Base-by-base conservation (phyloP, 2,797 vertebrate species). In the Coendou prehensilis region DNA sequence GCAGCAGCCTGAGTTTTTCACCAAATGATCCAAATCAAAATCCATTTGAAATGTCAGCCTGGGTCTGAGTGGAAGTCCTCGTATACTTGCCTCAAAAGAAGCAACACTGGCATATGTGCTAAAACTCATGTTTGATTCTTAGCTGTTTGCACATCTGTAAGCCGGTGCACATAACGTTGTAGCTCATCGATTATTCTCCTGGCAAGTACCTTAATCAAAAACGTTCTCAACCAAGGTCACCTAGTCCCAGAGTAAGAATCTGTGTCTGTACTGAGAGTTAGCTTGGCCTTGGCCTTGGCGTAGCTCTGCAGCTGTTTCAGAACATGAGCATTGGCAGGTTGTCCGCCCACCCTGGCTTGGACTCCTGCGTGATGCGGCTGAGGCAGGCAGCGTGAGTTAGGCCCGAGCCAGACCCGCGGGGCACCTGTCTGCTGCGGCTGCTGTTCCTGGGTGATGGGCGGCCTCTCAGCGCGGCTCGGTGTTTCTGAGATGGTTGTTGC, bases 401-500 rank as follows among this genome's bases (percentile, higher is more conserved):
- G 30, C 41, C 59, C 67, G 18, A n/a, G 17, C 57, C 18, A 11
- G 50, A 45, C 45, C 84, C 61, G 3, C 26, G 69, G 88, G 54
- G 67, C 56, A 15, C 64, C 22, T 73, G 76, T 50, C 41, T 26
- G 37, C 61, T 30, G 47, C 26, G 50, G 8, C 73, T 37, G 93
- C 56, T 45, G 13, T 59, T 47, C 26, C 52, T 61, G 2, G 33
- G 37, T 75, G 78, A 80, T 20, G 41, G 76, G 94, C 20, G 78
- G 47, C 85, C 52, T 91, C 71, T 52, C 41, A 47, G 37, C 87
- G 37, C n/a, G 4, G 45, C 89, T 79, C 11, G 15, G 52, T 5
- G 45, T 71, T 61, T 91, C 91, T 87, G 50, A 91, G 54, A 57
- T 76, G 50, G 83, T 89, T 33, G 86, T 91, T 83, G 96, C 97